A percentile compares a stretch with the other conserved stretches of the same genome.
phyloP scores from a whole-genome alignment of 2,888 invertebrate genomes.

The Polydrusus cervinus region DNA sequence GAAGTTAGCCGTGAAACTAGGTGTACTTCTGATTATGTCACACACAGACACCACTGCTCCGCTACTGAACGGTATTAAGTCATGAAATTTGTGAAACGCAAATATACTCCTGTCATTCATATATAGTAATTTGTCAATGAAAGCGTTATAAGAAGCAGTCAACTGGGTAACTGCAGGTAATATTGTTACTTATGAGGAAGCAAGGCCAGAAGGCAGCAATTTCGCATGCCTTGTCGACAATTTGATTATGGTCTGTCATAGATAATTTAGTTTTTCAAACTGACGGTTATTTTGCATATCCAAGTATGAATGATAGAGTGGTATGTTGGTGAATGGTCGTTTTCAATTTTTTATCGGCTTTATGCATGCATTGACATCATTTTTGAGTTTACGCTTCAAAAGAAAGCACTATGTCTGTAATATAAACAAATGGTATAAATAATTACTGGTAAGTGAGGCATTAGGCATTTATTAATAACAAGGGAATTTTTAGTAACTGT shows the following conservation, averaged over 20 bases:
- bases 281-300: constrained; percentile 21
- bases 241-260: constrained; percentile 24
- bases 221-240: constrained; percentile 22
- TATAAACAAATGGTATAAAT: no score
- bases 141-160: constrained; percentile 26
- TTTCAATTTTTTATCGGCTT: neutral
- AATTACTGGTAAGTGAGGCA: no score
- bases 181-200: constrained; percentile 11
- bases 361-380: constrained; percentile 8
- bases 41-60: neutral
- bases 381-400: neutral
- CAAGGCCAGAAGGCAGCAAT: constrained; percentile 14
- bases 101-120: constrained; percentile 26
- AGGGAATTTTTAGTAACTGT: no score
- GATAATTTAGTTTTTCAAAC: constrained; percentile 25
- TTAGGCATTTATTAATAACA: no score
- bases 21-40: no score
- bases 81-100: constrained; percentile 22
- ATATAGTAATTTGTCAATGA: constrained; percentile 25
- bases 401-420: neutral
- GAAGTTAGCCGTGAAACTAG: no score
- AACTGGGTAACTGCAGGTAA: constrained; percentile 30
- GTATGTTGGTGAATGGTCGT: neutral
- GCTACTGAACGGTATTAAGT: constrained; percentile 15
- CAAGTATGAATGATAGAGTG: constrained; percentile 11